Percentiles rank a stretch among this genome's conserved stretches.
phyloP scores from a whole-genome alignment of 92 coral and sea anemone genomes.

The Meandrina meandrites region DNA sequence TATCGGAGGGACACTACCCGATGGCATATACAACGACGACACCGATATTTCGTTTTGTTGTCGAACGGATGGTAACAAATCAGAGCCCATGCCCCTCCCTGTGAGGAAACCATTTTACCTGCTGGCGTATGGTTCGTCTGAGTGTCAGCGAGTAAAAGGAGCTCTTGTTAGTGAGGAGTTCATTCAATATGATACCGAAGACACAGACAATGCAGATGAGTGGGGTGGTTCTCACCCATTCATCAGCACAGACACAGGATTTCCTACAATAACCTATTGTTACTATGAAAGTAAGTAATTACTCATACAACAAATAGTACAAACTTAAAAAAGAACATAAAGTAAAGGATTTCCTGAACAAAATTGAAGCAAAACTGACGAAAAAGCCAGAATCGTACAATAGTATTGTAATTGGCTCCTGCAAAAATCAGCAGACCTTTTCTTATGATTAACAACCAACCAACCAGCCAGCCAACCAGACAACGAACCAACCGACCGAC shows the following conservation, averaged over 20 bases:
- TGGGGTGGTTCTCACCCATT: slow-evolving; percentile 33
- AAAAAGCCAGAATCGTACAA: too few relatives aligned
- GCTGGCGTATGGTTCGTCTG: slow-evolving; percentile 47
- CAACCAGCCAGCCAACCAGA: too few relatives aligned
- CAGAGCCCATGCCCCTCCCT: slow-evolving; percentile 65
- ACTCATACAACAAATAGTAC: too few relatives aligned
- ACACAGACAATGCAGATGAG: slow-evolving; percentile 25
- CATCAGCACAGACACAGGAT: background rate
- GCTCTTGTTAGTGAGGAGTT: slow-evolving; percentile 67
- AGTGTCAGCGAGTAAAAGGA: slow-evolving; percentile 77
- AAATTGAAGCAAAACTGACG: too few relatives aligned
- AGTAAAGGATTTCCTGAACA: too few relatives aligned
- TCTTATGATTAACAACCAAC: too few relatives aligned
- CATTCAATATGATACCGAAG: slow-evolving; percentile 62
- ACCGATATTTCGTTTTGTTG: slow-evolving; percentile 68
- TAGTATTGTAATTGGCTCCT: too few relatives aligned
- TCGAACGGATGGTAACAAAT: slow-evolving; percentile 50
- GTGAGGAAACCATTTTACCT: slow-evolving; percentile 58
- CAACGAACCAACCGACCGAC: too few relatives aligned
- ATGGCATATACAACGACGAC: slow-evolving; percentile 47
- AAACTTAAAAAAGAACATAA: too few relatives aligned
- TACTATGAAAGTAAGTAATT: slow-evolving; percentile 55
- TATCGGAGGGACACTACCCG: slow-evolving; percentile 58
- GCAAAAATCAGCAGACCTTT: too few relatives aligned
- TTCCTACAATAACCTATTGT: slow-evolving; percentile 50